Base-by-base conservation (phyloP, 37 sponge, comb jelly and placozoan genomes). In the Chondrosia reniformis region DNA sequence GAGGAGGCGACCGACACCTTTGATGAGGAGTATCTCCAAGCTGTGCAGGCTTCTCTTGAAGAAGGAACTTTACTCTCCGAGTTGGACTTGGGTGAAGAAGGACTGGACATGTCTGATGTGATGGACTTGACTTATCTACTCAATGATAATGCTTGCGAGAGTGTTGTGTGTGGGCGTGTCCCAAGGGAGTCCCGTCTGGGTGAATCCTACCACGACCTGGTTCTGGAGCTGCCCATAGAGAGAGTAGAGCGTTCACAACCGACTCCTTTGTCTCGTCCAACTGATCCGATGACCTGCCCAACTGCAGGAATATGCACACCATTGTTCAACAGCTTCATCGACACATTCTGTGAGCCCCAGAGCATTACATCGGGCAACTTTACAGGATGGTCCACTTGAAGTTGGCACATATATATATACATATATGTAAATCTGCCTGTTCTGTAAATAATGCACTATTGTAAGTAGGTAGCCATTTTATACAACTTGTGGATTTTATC, bases 171-270 rank as follows among this genome's bases (percentile, higher is more conserved):
- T 5, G 59, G 66, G 33, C 31, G 45, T n/a, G 92, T 91, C 17
- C 88, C 88, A 0, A 78, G 44, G 21, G 54, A 81, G 0, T 45
- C 79, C 24, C 54, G 49, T 2, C 59, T 91, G 52, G 77, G 77
- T 0, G 54, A 91, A 41, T 28, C 63, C 42, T 81, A 84, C 22
- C 33, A 57, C 3, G 85, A 84, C 13, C 84, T 91, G 38, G 87
- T 75, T 33, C 37, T 91, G 10, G 88, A 91, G 34, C 62, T 87
- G 0, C 92, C 92, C 0, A 73, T 91, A 28, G 74, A 91, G 67
- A 83, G 80, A 27, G 65, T 78, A 9, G 86, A 82, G 49, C 17
- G 55, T 3, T 17, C 49, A 22, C 57, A 75, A 63, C 30, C 24
- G 10, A 45, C 21, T 5, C 31, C 42, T 7, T 24, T 55, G 28